A percentile compares a stretch with the other conserved stretches of the same genome.
Evolutionary conservation across 2,113 vertebrate genomes (phyloP).

Genomic region (Apteryx owenii): DNA sequence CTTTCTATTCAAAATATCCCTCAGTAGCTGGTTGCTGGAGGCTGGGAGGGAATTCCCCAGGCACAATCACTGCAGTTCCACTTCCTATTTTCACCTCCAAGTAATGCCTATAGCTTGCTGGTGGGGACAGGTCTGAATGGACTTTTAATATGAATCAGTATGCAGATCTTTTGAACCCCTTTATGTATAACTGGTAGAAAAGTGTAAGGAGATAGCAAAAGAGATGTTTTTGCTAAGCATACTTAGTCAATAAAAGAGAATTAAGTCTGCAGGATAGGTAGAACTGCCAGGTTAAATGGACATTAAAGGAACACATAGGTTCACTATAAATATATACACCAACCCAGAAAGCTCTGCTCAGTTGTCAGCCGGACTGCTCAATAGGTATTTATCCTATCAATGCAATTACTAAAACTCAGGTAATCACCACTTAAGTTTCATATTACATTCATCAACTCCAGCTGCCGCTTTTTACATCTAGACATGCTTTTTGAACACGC

Average conservation of each 20-base stretch:
- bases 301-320: neutral
- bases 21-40: neutral
- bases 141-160: neutral
- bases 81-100: neutral
- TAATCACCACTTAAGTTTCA: neutral
- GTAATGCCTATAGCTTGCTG: neutral
- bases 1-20: neutral
- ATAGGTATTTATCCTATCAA: neutral
- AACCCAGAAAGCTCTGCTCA: slow-evolving; percentile 11
- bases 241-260: neutral
- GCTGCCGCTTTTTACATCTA: neutral
- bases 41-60: neutral
- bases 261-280: slow-evolving; percentile 19
- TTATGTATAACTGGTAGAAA: neutral
- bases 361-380: slow-evolving; percentile 37
- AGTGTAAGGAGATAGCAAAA: neutral
- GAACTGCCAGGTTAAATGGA: slow-evolving; percentile 37
- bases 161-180: neutral
- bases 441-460: neutral
- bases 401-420: neutral
- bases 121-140: neutral
- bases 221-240: neutral
- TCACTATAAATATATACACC: neutral
- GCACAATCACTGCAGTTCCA: neutral
- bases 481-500: neutral